A percentile compares a stretch with the other conserved stretches of the same genome.
These are phyloP conservation scores for Nebria ingens DNA, from an alignment of 1,140 invertebrate species.

Conservation along the genomic window DNA sequence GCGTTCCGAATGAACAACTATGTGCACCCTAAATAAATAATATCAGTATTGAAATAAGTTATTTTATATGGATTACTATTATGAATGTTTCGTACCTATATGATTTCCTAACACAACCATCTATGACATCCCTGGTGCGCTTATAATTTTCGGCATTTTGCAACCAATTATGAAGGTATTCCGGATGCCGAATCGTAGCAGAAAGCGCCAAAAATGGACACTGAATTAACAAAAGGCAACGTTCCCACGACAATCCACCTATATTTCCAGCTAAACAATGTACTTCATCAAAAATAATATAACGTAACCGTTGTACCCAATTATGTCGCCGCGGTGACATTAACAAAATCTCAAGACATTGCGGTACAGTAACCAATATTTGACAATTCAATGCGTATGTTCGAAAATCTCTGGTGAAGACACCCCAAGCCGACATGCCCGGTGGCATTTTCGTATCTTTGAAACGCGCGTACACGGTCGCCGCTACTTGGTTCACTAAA, in stretches of 20 bases:
- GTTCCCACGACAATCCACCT: constrained; percentile 18
- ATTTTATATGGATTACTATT: constrained; percentile 11
- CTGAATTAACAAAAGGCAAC: constrained; percentile 16
- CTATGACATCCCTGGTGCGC: background rate
- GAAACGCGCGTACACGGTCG: constrained; percentile 20
- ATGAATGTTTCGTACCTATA: background rate
- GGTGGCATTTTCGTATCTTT: constrained; percentile 13
- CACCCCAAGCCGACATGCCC: constrained; percentile 18
- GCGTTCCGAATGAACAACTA: constrained; percentile 17
- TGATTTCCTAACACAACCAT: background rate
- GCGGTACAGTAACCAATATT: constrained; percentile 21
- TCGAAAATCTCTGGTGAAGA: constrained; percentile 21
- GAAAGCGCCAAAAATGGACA: constrained; percentile 21
- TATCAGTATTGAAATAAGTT: background rate
- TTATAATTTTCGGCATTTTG: constrained; percentile 19
- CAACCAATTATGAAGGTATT: constrained; percentile 17
- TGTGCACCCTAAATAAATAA: constrained; percentile 16
- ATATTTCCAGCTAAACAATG: constrained; percentile 19
- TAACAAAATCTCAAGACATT: constrained; percentile 20
- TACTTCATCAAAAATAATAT: constrained; percentile 24
- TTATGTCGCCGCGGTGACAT: constrained; percentile 17
- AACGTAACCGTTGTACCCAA: constrained; percentile 17
- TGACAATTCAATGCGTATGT: constrained; percentile 17
- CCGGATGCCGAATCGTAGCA: constrained; percentile 19
- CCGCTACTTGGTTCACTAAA: constrained; percentile 22